Evolutionary conservation across 2,888 invertebrate genomes (phyloP).

Genomic region (Synergus gifuensis): DNA sequence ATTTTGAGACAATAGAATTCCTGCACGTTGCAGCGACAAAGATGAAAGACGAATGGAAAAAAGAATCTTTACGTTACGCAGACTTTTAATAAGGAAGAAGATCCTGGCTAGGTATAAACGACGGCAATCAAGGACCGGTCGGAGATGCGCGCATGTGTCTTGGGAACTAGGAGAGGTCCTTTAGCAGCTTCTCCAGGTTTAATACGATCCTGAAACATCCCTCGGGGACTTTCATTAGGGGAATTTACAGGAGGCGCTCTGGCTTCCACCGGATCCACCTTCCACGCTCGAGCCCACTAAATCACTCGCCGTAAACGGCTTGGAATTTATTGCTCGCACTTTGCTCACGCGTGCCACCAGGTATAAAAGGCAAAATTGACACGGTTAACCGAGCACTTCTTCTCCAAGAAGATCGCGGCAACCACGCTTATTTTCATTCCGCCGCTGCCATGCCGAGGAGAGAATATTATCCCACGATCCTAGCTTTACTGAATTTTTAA

Average conservation of each 20-base stretch:
- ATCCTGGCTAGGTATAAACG: constrained; percentile 53
- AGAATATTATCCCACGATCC: constrained; percentile 34
- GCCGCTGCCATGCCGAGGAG: background rate
- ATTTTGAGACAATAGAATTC: constrained; percentile 37
- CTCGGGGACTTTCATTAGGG: constrained; percentile 75
- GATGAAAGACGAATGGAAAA: background rate
- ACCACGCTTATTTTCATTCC: constrained; percentile 50
- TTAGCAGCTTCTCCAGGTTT: constrained; percentile 71
- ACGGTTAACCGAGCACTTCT: constrained; percentile 53
- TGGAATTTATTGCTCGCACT: constrained; percentile 70
- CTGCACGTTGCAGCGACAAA: constrained; percentile 27
- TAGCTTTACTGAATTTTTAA: constrained; percentile 30
- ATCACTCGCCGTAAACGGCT: constrained; percentile 70
- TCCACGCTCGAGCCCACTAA: constrained; percentile 61
- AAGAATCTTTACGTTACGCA: constrained; percentile 40
- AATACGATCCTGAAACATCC: constrained; percentile 73
- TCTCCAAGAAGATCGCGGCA: constrained; percentile 46
- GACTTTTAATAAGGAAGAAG: constrained; percentile 58
- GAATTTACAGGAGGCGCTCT: constrained; percentile 72
- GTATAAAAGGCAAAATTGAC: constrained; percentile 63
- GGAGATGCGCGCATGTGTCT: constrained; percentile 54
- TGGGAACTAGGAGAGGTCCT: constrained; percentile 62
- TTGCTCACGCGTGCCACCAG: constrained; percentile 60
- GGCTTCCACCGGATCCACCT: constrained; percentile 59
- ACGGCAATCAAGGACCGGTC: constrained; percentile 53